Evolutionary conservation across 1,140 invertebrate genomes (phyloP).

Genomic region (Ceratina calcarata): DNA sequence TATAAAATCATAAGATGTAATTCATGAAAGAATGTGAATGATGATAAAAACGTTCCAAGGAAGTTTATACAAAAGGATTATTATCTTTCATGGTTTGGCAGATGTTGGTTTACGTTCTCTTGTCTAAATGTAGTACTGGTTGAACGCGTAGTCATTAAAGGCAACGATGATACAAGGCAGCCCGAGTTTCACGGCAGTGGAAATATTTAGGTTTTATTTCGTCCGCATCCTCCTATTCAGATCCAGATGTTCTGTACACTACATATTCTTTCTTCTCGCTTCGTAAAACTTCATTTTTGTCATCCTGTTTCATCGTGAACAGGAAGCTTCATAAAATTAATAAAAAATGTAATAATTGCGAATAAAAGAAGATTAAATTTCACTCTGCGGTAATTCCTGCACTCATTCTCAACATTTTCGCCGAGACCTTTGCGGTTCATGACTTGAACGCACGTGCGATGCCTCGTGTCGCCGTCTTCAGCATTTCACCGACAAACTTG

Average conservation of each 20-base stretch:
- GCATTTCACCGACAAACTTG: constrained; percentile 31
- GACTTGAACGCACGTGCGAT: constrained; percentile 17
- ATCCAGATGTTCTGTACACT: too few relatives aligned
- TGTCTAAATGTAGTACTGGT: constrained; percentile 38
- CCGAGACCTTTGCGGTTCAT: constrained; percentile 10
- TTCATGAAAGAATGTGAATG: not conserved
- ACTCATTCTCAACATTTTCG: constrained; percentile 22
- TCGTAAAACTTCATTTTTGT: too few relatives aligned
- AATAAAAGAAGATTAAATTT: not conserved
- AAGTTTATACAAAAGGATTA: constrained; percentile 35
- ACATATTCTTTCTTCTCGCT: too few relatives aligned
- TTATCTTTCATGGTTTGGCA: constrained; percentile 23
- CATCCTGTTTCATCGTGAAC: too few relatives aligned
- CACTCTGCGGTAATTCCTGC: not conserved
- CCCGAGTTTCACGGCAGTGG: constrained; percentile 10
- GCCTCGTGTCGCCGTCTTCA: constrained; percentile 8
- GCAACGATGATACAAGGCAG: constrained; percentile 42
- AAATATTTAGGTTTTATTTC: constrained; percentile 49
- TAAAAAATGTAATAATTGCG: not conserved
- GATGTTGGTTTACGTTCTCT: constrained; percentile 13
- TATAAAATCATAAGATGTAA: too few relatives aligned
- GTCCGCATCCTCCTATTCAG: constrained; percentile 1
- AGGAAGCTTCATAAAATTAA: not conserved
- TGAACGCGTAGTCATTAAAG: constrained; percentile 39
- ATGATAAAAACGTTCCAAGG: not conserved